Base-by-base conservation (phyloP, 1,140 invertebrate species). In the Lucilia sericata region DNA sequence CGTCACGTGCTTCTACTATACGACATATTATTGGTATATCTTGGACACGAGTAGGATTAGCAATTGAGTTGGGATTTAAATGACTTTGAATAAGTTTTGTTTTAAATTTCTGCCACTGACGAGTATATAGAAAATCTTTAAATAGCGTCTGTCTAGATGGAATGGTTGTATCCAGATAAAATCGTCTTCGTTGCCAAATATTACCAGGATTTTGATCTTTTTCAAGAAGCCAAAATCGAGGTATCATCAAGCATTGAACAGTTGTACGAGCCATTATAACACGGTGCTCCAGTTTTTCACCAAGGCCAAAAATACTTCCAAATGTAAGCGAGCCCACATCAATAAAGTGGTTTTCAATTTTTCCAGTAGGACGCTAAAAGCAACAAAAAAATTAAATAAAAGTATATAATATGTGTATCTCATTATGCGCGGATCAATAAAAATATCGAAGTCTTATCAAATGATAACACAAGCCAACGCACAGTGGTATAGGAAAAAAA, bases 111-210 rank as follows among this genome's bases (percentile, higher is more conserved):
- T 88, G 87, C 93, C 93, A 94, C 86, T 89, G 92, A 76, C 91
- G 88, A 82, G 92, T 89, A 13, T 86, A 88, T 0, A 93, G 76
- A 84, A 92, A 94, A 42, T 92, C 87, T 2, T 91, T 74, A 84
- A 93, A 93, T 0, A 94, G 85, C 51, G 90, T 83, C 74, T 92
- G 86, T 7, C 91, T 89, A 0, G 88, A 91, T 0, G 93, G 93
- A 85, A 93, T 93, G 8, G 92, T 91, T 0, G 89, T 91, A n/a
- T 93, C 90, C 65, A 94, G 85, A 84, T 93, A 94, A n/a, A 92
- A 86, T 80, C 91, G 90, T 9, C 94, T 91, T 12, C 92, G 89
- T 81, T 91, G 91, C 94, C 94, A 94, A 42, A 94, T 92, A 85
- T 94, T 94, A n/a, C 92, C 93, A 5, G 91, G 91, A 88, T 93